Conservation (phyloP, 2,888 invertebrate species). For the Plebejus anna region DNA sequence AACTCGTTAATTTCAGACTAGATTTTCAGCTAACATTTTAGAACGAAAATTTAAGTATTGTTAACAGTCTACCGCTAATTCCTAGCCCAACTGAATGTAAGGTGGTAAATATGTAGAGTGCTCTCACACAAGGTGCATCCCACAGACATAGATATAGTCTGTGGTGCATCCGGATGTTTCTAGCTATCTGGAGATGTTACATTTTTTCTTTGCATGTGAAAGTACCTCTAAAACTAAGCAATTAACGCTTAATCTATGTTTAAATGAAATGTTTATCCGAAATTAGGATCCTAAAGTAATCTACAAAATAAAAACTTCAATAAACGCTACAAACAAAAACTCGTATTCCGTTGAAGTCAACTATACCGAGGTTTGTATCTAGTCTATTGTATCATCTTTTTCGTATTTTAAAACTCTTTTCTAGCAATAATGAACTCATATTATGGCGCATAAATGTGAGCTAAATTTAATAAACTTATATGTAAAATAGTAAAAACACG, state of each 20-base stretch:
- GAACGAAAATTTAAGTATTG: conserved; percentile 54
- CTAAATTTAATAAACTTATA: conserved; percentile 1
- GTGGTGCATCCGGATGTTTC: background rate
- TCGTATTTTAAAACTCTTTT: background rate
- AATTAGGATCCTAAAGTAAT: background rate
- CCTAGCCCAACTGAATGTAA: conserved; percentile 41
- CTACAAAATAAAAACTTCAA: conserved; percentile 10
- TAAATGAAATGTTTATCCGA: conserved; percentile 11
- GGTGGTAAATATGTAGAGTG: conserved; percentile 7
- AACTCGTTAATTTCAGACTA: conserved; percentile 62
- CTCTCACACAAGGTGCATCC: background rate
- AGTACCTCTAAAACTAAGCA: background rate
- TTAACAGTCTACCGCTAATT: conserved; percentile 43
- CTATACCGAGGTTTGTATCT: conserved; percentile 20
- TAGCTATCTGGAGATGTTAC: no score
- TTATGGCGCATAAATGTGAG: background rate
- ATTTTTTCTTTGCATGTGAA: background rate
- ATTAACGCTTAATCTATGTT: conserved; percentile 24
- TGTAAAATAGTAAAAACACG: conserved; percentile 11
- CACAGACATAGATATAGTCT: no score
- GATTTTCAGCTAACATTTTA: conserved; percentile 61
- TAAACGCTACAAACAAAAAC: conserved; percentile 18
- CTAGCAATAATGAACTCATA: conserved; percentile 18
- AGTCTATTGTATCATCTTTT: background rate
- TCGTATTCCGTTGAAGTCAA: conserved; percentile 19